These are phyloP conservation scores for Saguinus imperator DNA, from an alignment of 2,113 vertebrate species.

Conservation along the genomic window DNA sequence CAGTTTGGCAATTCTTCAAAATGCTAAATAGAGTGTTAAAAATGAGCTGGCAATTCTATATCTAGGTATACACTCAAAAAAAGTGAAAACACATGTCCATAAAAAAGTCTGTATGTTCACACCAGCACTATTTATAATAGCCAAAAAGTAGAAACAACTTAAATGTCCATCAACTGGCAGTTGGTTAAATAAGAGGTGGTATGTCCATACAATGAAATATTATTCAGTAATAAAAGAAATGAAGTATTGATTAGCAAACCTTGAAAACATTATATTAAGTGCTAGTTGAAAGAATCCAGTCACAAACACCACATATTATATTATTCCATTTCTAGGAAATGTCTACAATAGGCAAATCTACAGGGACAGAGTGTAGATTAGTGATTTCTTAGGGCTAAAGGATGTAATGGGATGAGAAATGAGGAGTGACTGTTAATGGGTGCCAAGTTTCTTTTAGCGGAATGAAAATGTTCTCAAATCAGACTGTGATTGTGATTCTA, in stretches of 20 bases:
- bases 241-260: background rate
- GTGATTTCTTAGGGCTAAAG: background rate
- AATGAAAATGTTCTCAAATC: background rate
- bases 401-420: background rate
- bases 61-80: background rate
- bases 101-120: background rate
- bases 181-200: background rate
- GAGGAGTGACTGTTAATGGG: background rate
- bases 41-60: background rate
- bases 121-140: background rate
- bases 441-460: background rate
- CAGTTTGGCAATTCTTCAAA: background rate
- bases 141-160: background rate
- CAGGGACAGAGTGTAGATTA: background rate
- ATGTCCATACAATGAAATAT: background rate
- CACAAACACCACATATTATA: background rate
- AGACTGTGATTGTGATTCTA: background rate
- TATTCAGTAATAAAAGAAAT: background rate
- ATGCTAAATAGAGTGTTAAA: background rate
- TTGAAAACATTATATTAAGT: background rate
- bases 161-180: background rate
- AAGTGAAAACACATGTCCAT: background rate
- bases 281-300: constrained; percentile 4
- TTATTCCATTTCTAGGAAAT: background rate
- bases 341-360: background rate